These are phyloP conservation scores for Spodoptera litura DNA, from an alignment of 1,140 invertebrate species.

Conservation along the genomic window DNA sequence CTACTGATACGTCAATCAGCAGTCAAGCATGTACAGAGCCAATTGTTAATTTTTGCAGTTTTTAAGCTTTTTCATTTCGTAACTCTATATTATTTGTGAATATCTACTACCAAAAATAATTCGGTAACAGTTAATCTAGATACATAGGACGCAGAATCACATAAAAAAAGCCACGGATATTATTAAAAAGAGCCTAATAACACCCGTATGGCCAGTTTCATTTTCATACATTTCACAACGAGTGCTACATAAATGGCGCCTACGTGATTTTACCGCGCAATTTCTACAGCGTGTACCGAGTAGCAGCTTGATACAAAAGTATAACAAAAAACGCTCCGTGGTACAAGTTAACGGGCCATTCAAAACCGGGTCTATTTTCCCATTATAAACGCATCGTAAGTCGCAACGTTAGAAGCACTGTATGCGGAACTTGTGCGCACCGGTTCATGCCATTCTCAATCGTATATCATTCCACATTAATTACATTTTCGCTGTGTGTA, in stretches of 20 bases:
- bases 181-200: background rate
- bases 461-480: conserved; percentile 62
- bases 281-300: background rate
- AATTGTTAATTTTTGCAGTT: too few relatives aligned
- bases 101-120: too few relatives aligned
- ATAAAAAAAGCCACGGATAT: too few relatives aligned
- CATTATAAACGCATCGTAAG: conserved; percentile 47
- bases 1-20: too few relatives aligned
- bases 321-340: conserved; percentile 22
- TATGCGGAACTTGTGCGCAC: conserved; percentile 65
- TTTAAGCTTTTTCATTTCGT: too few relatives aligned
- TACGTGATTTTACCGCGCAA: background rate
- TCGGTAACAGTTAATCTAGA: too few relatives aligned
- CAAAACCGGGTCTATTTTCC: conserved; percentile 62
- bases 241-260: too few relatives aligned
- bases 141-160: too few relatives aligned
- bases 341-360: conserved; percentile 34
- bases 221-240: too few relatives aligned
- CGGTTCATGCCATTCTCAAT: conserved; percentile 51
- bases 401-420: conserved; percentile 4
- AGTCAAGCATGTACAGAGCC: too few relatives aligned
- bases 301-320: conserved; percentile 52
- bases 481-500: conserved; percentile 51
- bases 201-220: conserved; percentile 6
- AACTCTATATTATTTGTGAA: too few relatives aligned